These are phyloP conservation scores for Formica exsecta DNA, from an alignment of 1,140 invertebrate genomes.

Conservation along the genomic window DNA sequence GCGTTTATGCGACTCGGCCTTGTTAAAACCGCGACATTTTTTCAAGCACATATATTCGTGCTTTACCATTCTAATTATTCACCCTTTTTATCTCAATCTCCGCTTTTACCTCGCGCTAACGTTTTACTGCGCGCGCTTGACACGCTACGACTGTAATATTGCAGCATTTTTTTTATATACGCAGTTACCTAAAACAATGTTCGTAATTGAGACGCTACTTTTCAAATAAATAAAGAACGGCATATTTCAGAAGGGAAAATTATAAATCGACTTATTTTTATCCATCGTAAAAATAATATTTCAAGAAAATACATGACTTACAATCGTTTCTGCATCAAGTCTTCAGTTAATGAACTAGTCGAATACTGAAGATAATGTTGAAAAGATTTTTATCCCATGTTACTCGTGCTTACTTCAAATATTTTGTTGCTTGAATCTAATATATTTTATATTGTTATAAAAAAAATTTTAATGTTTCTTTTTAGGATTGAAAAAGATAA, in stretches of 20 bases:
- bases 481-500: background rate
- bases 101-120: background rate
- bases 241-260: background rate
- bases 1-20: slow-evolving; percentile 37
- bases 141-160: slow-evolving; percentile 10
- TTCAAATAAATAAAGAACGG: background rate
- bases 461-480: background rate
- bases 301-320: background rate
- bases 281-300: background rate
- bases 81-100: slow-evolving; percentile 29
- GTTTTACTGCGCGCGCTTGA: slow-evolving; percentile 31
- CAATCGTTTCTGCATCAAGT: background rate
- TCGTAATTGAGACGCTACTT: background rate
- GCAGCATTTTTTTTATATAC: background rate
- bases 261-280: slow-evolving; percentile 3
- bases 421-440: background rate
- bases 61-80: slow-evolving; percentile 35
- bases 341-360: background rate
- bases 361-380: background rate
- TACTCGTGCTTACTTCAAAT: background rate
- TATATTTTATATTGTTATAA: background rate
- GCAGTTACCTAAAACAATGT: background rate
- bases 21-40: slow-evolving; percentile 29
- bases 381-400: background rate
- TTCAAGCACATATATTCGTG: background rate